Base-by-base conservation (phyloP, 2,113 vertebrate species). In the Petromus typicus region DNA sequence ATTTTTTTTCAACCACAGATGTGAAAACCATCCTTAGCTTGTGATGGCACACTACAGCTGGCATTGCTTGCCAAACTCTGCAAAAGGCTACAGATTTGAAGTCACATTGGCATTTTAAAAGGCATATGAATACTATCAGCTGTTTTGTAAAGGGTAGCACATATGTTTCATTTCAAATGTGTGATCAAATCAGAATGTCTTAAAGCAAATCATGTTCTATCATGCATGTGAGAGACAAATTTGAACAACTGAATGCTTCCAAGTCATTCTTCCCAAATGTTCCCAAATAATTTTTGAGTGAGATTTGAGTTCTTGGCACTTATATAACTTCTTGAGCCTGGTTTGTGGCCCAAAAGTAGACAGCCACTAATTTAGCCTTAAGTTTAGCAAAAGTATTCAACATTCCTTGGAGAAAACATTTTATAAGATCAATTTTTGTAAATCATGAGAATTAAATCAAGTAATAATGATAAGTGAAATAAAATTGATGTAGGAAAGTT, bases 391-490 rank as follows among this genome's bases (percentile, higher is more conserved):
- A 84, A 40, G 64, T 57, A 37, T 43, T 34, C 40, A 13, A n/a
- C 4, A 67, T 22, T 61, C 1, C 79, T 27, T 64, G 81, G 4
- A 93, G 25, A 32, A 75, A 76, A 48, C 8, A 22, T 34, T 87
- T 93, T 86, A 8, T 48, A 91, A 95, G 92, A 59, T 4, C 23
- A 61, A 17, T 85, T 40, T 32, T 45, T 54, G 45, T 85, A 92
- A 92, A 75, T 73, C 59, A 87, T 51, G 76, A 86, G 20, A 57
- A 57, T 11, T 56, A 56, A 57, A 57, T 17, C 56, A 57, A 18
- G 56, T 57, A 92, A 75, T 73, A 54, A 87, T 54, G 80, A 87
- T 81, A 69, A 94, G 51, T 96, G 89, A 93, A 96, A 76, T 81
- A 67, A 93, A 94, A 92, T 13, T 81, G 57, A 82, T 61, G 67